These are phyloP conservation scores for Euwallacea similis DNA, from an alignment of 1,140 invertebrate species.

Conservation along the genomic window DNA sequence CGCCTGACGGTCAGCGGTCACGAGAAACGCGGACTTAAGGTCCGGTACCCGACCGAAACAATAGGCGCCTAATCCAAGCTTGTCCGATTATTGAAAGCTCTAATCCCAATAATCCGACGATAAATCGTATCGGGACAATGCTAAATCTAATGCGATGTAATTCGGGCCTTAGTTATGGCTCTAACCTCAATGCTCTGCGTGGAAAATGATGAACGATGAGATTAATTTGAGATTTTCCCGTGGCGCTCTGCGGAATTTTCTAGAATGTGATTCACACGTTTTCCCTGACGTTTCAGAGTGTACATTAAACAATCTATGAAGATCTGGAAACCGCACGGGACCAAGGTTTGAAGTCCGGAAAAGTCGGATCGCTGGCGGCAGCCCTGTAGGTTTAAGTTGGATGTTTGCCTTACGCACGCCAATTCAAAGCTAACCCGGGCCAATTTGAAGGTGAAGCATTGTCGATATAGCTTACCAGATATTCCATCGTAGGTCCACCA, in stretches of 20 bases:
- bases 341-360: too few relatives aligned
- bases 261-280: neutral
- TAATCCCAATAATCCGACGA: conserved; percentile 4
- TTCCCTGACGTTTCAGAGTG: neutral
- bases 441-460: too few relatives aligned
- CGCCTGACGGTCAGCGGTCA: neutral
- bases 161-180: neutral
- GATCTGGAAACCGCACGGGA: too few relatives aligned
- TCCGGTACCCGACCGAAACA: neutral
- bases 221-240: neutral
- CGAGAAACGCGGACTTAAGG: neutral
- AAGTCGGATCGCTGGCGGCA: too few relatives aligned
- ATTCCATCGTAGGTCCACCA: conserved; percentile 55
- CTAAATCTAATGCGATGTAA: conserved; percentile 5
- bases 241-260: too few relatives aligned
- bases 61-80: neutral
- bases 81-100: conserved; percentile 1
- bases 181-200: too few relatives aligned
- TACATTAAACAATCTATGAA: neutral
- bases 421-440: too few relatives aligned
- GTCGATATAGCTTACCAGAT: conserved; percentile 46
- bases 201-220: too few relatives aligned
- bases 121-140: conserved; percentile 1
- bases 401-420: too few relatives aligned
- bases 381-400: too few relatives aligned